Conservation (phyloP, 2,888 invertebrate species). For the Rhabditoides inermis region DNA sequence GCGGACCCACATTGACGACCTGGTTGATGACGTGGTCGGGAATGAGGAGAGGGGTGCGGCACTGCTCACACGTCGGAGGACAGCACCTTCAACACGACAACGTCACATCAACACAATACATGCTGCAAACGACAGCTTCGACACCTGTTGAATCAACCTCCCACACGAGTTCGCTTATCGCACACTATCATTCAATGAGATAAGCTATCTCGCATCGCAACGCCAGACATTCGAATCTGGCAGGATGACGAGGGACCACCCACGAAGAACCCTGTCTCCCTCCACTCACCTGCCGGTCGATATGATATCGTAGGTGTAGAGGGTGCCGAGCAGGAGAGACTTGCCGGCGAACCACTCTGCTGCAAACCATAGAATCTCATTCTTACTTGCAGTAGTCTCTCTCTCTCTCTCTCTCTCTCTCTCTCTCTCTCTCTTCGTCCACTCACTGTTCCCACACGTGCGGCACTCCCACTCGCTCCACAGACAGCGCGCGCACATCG, state of each 20-base stretch:
- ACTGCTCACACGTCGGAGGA: conserved; percentile 20
- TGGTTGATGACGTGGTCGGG: conserved; percentile 21
- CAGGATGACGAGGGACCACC: neutral
- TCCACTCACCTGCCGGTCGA: conserved; percentile 78
- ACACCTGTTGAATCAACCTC: no score
- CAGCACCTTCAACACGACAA: conserved; percentile 75
- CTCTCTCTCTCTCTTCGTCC: no score
- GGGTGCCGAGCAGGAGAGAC: conserved; percentile 83
- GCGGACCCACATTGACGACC: conserved; percentile 17
- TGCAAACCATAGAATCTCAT: conserved; percentile 31
- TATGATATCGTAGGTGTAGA: conserved; percentile 96
- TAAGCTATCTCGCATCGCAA: no score
- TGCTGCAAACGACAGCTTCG: no score
- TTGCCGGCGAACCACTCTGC: conserved; percentile 79
- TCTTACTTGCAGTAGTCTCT: no score
- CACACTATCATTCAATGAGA: no score
- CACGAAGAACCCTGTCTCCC: neutral
- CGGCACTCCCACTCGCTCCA: conserved; percentile 31
- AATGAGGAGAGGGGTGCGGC: conserved; percentile 20
- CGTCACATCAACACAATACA: conserved; percentile 10
- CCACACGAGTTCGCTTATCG: no score
- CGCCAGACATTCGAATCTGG: neutral
- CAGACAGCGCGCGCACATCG: conserved; percentile 24
- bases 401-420: no score
- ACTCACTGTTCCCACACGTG: conserved; percentile 14